Percentiles rank a stretch among this genome's conserved stretches.
Evolutionary conservation across 1,140 invertebrate species (phyloP).

Genomic region (Macrobrachium rosenbergii): DNA sequence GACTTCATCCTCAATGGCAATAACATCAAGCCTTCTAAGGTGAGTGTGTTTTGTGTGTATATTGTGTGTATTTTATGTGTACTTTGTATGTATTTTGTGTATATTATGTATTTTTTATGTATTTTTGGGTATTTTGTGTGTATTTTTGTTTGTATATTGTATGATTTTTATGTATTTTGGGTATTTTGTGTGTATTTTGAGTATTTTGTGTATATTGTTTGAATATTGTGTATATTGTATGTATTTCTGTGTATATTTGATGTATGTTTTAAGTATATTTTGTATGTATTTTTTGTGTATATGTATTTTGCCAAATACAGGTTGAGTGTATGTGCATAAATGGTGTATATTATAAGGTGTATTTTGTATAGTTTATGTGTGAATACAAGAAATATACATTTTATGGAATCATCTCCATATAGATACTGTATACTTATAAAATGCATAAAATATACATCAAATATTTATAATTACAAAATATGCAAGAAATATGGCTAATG

Average conservation of each 20-base stretch:
- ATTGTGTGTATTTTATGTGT: too few species aligned
- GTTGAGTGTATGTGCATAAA: too few species aligned
- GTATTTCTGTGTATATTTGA: too few species aligned
- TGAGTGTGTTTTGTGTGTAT: not conserved
- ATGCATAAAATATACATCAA: too few species aligned
- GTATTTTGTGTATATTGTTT: not conserved
- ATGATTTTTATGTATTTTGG: too few species aligned
- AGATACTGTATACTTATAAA: not conserved
- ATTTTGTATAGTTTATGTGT: too few species aligned
- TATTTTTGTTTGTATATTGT: not conserved
- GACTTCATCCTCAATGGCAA: conserved; percentile 91
- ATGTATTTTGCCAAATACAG: too few species aligned
- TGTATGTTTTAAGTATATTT: not conserved
- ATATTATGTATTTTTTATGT: not conserved
- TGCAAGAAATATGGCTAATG: not conserved
- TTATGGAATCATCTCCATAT: too few species aligned
- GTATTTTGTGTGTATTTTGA: not conserved
- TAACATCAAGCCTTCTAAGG: conserved; percentile 75
- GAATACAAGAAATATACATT: too few species aligned
- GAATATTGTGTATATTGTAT: too few species aligned
- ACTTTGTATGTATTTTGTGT: too few species aligned
- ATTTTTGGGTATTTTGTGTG: not conserved
- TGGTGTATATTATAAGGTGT: too few species aligned
- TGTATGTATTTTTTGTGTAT: not conserved
- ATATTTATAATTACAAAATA: not conserved